Evolutionary conservation across 2,797 vertebrate genomes (phyloP), one percentile per base, ranked within the genome.

Genomic region (Neomorphus geoffroyi): DNA sequence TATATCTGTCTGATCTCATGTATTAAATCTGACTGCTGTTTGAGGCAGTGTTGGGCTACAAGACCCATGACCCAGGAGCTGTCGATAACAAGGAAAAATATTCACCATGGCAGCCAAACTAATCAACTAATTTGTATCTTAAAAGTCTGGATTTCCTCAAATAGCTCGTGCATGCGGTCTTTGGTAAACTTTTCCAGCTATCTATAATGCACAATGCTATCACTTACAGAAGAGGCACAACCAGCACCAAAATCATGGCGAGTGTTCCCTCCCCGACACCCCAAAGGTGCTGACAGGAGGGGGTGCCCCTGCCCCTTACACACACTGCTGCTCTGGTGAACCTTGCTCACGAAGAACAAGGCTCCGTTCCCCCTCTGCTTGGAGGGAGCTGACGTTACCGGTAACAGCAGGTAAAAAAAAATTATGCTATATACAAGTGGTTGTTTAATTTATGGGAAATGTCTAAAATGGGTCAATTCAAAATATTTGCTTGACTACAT

Each of bases 371-470:
- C 67, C 57, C 35, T 7, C 13, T 7, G 6, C 45, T 9, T 21
- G 74, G 30, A 39, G 13, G 35, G 13, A 51, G 23, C 19, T 6
- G 33, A 70, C 1, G 4, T 16, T 17, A 53, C 62, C 86, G 84
- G 53, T 43, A 41, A 62, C 26, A 37, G 19, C 0, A 65, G 46
- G 39, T 35, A 41, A 35, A 80, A 80, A n/a, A 26, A 28, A 67
- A 41, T 46, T 21, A 8, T 1, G 1, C 39, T 67, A 3, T 27
- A 18, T 28, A 15, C 30, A 67, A 54, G 26, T 11, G 13, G 19
- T 13, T 39, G 39, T 67, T 88, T 41, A 80, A 92, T 86, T 92
- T 58, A 43, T 54, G 74, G 93, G 86, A 93, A 94, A 83, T 6
- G 7, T 50, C 60, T 64, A 2, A 60, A 82, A 53, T 73, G 28